A percentile compares a stretch with the other conserved stretches of the same genome.
phyloP scores from a whole-genome alignment of 2,113 vertebrate species.

The Nicator chloris region DNA sequence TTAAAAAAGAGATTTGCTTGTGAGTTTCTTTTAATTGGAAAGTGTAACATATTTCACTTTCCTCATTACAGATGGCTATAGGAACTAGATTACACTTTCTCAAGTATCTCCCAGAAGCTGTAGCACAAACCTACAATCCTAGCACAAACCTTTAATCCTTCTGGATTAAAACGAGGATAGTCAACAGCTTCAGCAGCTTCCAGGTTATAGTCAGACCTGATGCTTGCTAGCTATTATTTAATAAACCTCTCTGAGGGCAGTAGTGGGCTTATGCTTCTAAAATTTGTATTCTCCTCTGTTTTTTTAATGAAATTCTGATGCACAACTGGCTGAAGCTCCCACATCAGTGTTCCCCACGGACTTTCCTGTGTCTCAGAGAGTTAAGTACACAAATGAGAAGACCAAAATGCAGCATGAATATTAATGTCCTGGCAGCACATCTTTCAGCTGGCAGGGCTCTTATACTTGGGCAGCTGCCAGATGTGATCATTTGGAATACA shows the following conservation, averaged over 20 bases:
- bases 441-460: conserved; percentile 3
- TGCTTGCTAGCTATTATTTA: neutral
- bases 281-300: neutral
- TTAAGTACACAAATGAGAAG: conserved; percentile 33
- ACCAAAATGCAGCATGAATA: conserved; percentile 21
- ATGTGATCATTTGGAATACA: conserved; percentile 13
- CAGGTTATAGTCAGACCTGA: neutral
- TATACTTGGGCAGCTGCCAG: conserved; percentile 17
- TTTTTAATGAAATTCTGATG: neutral
- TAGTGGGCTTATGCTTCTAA: neutral
- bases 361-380: neutral
- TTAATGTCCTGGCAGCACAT: neutral
- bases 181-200: neutral
- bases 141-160: too few species aligned
- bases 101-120: neutral
- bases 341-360: neutral
- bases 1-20: neutral
- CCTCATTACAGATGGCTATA: neutral
- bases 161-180: neutral
- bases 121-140: neutral
- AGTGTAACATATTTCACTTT: neutral
- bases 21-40: neutral
- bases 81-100: neutral
- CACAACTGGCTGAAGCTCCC: neutral
- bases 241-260: neutral